Conservation (phyloP, 1,140 invertebrate genomes). For the Drosophila ogumai region DNA sequence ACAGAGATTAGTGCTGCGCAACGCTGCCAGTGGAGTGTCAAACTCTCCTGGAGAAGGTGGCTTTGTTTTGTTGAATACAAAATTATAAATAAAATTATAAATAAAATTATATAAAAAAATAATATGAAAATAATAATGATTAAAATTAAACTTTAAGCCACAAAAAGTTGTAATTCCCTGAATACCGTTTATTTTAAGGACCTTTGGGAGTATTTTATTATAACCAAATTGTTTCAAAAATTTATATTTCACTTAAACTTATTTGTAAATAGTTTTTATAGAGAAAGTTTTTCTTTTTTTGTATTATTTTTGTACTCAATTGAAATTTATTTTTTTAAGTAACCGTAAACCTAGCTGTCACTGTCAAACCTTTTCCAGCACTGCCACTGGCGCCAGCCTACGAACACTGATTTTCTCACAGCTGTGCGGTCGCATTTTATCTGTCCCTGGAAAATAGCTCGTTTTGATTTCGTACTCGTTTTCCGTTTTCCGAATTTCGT, state of each 20-base stretch:
- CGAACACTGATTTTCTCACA: constrained; percentile 33
- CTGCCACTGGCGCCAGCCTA: not conserved
- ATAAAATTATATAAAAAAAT: not conserved
- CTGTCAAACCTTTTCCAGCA: not conserved
- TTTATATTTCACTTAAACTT: too few species aligned
- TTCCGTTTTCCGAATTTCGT: constrained; percentile 11
- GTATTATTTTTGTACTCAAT: too few species aligned
- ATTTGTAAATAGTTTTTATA: too few species aligned
- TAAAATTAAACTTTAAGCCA: too few species aligned
- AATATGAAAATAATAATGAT: not conserved
- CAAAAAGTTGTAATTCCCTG: too few species aligned
- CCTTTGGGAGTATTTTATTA: too few species aligned
- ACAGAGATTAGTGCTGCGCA: not conserved
- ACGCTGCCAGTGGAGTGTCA: not conserved
- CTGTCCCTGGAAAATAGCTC: constrained; percentile 44
- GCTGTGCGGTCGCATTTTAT: constrained; percentile 40
- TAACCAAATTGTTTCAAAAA: too few species aligned
- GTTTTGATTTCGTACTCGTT: constrained; percentile 7
- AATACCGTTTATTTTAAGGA: too few species aligned
- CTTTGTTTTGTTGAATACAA: not conserved
- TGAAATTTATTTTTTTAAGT: too few species aligned
- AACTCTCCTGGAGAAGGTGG: not conserved
- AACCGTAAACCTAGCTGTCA: not conserved
- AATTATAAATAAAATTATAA: too few species aligned
- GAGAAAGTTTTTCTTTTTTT: too few species aligned